Conservation (phyloP, 2,888 invertebrate genomes). For the Melieria picta region DNA sequence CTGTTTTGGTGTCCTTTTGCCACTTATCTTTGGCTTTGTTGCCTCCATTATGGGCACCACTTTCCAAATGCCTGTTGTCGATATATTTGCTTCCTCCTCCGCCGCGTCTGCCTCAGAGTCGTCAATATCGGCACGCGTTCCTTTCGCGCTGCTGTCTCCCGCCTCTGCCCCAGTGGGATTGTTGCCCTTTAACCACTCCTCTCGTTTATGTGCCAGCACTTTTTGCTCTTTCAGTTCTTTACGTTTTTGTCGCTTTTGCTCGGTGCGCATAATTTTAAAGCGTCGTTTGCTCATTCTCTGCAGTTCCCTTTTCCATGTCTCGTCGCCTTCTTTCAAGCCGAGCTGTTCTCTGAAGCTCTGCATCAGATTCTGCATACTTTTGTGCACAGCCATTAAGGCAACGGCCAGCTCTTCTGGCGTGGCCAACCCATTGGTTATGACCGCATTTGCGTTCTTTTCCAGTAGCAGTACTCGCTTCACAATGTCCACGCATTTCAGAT, state of each 20-base stretch:
- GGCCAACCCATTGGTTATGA: constrained; percentile 58
- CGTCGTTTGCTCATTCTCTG: constrained; percentile 55
- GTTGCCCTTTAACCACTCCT: constrained; percentile 57
- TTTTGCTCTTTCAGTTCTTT: constrained; percentile 52
- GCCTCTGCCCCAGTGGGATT: neutral
- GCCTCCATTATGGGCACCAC: neutral
- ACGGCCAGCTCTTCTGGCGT: constrained; percentile 56
- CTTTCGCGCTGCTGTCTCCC: neutral
- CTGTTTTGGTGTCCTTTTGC: neutral
- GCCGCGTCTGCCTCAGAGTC: neutral
- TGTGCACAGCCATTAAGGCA: constrained; percentile 58
- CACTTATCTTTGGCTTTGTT: neutral
- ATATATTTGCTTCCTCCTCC: constrained; percentile 18
- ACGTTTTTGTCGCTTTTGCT: constrained; percentile 51
- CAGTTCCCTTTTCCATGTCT: constrained; percentile 55
- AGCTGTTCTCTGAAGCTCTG: constrained; percentile 48
- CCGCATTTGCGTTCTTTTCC: constrained; percentile 49
- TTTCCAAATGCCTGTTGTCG: constrained; percentile 22
- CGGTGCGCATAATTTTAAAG: constrained; percentile 50
- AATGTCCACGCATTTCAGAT: constrained; percentile 53
- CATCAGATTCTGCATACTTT: constrained; percentile 51
- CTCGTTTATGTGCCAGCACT: constrained; percentile 48
- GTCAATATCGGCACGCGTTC: neutral
- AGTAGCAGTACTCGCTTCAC: constrained; percentile 53
- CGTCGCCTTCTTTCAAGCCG: constrained; percentile 43